A percentile compares a stretch with the other conserved stretches of the same genome.
Conservation (phyloP, 2,888 invertebrate genomes). For the Pollenia labialis region DNA sequence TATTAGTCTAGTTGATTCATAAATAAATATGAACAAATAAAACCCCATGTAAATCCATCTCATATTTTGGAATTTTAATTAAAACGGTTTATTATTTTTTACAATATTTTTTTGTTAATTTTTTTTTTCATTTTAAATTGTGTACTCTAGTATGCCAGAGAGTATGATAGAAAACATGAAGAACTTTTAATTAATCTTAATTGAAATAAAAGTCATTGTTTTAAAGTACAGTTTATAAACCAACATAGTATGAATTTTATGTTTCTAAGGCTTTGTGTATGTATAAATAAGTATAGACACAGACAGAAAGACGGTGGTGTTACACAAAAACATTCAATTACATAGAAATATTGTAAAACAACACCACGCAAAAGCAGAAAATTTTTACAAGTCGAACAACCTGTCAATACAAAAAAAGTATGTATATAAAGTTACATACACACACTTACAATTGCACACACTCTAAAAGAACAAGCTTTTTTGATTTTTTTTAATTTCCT, state of each 20-base stretch:
- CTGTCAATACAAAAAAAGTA: conserved; percentile 61
- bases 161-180: conserved; percentile 46
- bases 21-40: conserved; percentile 41
- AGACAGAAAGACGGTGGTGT: background rate
- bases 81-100: conserved; percentile 53
- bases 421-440: conserved; percentile 4
- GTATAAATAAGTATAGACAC: background rate
- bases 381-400: conserved; percentile 64
- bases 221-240: conserved; percentile 68
- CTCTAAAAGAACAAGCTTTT: background rate
- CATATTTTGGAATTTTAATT: conserved; percentile 70
- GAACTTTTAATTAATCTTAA: conserved; percentile 73
- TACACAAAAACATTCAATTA: conserved; percentile 32
- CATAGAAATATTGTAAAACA: conserved; percentile 47
- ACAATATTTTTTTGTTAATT: conserved; percentile 30
- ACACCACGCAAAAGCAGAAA: conserved; percentile 64
- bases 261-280: background rate
- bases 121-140: conserved; percentile 12
- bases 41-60: conserved; percentile 57
- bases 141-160: background rate
- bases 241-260: conserved; percentile 49
- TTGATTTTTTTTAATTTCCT: background rate
- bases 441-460: background rate
- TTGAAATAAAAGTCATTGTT: conserved; percentile 69
- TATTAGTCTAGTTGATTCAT: conserved; percentile 67